Evolutionary conservation across 1,140 invertebrate species (phyloP).

Genomic region (Spodoptera frugiperda): DNA sequence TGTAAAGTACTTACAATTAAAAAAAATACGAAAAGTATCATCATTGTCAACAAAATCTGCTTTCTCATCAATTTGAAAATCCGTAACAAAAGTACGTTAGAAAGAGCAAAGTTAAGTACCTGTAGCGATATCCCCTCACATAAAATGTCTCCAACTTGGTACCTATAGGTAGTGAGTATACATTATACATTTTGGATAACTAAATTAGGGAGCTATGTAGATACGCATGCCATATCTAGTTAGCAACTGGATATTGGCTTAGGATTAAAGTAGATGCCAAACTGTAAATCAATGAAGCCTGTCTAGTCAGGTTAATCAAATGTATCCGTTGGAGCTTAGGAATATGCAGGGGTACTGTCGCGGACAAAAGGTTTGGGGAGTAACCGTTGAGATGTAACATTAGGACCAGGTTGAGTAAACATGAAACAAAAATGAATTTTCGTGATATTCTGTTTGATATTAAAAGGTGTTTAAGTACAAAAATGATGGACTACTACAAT

Average conservation of each 20-base stretch:
- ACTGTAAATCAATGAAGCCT: slow-evolving; percentile 84
- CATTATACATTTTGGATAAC: neutral
- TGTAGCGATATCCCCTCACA: too few relatives aligned
- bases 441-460: neutral
- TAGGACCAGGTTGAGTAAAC: neutral
- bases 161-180: too few relatives aligned
- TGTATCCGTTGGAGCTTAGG: slow-evolving; percentile 79
- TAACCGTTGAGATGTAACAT: too few relatives aligned
- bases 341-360: slow-evolving; percentile 69
- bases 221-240: slow-evolving; percentile 15
- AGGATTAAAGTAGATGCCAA: slow-evolving; percentile 83
- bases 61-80: too few relatives aligned
- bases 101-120: too few relatives aligned
- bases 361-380: slow-evolving; percentile 37
- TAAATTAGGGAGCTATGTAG: neutral
- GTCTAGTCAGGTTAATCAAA: slow-evolving; percentile 86
- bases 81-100: too few relatives aligned
- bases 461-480: too few relatives aligned
- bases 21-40: too few relatives aligned
- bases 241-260: slow-evolving; percentile 68
- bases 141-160: too few relatives aligned
- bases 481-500: too few relatives aligned
- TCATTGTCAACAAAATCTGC: too few relatives aligned
- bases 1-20: too few relatives aligned
- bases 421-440: neutral